Percentiles rank a stretch among this genome's conserved stretches.
Evolutionary conservation across 2,888 invertebrate genomes (phyloP).

Genomic region (Busseola fusca): DNA sequence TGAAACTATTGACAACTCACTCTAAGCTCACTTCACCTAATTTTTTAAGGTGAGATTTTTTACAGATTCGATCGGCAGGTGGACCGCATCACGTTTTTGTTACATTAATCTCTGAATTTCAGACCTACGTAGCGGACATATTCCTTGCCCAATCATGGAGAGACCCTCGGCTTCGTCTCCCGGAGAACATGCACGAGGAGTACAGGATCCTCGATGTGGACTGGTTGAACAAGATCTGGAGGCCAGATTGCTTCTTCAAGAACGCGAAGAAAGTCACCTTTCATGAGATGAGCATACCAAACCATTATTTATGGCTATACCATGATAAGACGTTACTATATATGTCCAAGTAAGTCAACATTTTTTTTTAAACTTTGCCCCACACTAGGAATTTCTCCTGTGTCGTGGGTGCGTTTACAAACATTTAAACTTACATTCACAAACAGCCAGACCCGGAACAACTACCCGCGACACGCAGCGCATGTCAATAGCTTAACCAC

Average conservation of each 20-base stretch:
- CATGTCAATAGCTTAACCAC: no score
- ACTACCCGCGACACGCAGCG: no score
- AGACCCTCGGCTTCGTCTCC: conserved; percentile 95
- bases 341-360: conserved; percentile 93
- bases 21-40: not conserved
- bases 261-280: conserved; percentile 98
- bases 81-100: no score
- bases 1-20: no score
- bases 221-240: conserved; percentile 96
- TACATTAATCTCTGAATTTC: conserved; percentile 62
- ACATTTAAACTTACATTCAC: no score
- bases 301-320: conserved; percentile 97
- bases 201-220: conserved; percentile 96
- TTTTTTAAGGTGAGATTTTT: not conserved
- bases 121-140: conserved; percentile 98
- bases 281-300: conserved; percentile 98
- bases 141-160: conserved; percentile 98
- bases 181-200: conserved; percentile 98
- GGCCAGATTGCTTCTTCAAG: conserved; percentile 97
- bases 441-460: no score
- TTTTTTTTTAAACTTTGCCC: no score
- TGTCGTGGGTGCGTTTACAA: no score
- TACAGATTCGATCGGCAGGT: no score
- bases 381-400: no score
- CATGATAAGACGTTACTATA: conserved; percentile 97